Percentiles rank a stretch among this genome's conserved stretches.
Evolutionary conservation across 53 echinoderm and acorn worm species (phyloP).

Genomic region (Stichopus horrens): DNA sequence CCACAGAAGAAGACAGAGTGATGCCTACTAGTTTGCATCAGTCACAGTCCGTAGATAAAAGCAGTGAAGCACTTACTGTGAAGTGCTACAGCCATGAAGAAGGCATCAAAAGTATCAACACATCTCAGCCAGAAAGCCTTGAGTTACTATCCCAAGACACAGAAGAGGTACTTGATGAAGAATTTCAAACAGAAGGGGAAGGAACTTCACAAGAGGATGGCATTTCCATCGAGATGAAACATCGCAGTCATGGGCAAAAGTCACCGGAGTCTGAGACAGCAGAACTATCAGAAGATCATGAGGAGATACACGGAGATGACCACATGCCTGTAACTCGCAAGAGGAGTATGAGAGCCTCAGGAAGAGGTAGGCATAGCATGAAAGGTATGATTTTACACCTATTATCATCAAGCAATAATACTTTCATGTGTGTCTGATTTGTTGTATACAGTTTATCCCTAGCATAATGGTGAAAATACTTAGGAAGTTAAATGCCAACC

Average conservation of each 20-base stretch:
- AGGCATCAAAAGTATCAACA: background rate
- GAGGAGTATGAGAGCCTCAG: slow-evolving; percentile 59
- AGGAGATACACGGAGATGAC: slow-evolving; percentile 26
- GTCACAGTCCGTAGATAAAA: background rate
- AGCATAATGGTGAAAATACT: too few species aligned
- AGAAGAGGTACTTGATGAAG: slow-evolving; percentile 25
- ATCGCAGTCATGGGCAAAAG: slow-evolving; percentile 36
- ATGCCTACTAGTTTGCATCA: background rate
- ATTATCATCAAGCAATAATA: too few species aligned
- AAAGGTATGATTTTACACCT: too few species aligned
- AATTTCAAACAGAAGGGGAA: slow-evolving; percentile 48
- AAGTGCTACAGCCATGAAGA: background rate
- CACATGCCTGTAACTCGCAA: slow-evolving; percentile 48
- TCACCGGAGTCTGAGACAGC: slow-evolving; percentile 41
- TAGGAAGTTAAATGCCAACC: too few species aligned
- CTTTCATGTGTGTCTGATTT: too few species aligned
- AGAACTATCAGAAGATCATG: slow-evolving; percentile 38
- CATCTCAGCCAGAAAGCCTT: slow-evolving; percentile 2
- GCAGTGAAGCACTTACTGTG: background rate
- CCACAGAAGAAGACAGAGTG: background rate
- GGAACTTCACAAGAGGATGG: slow-evolving; percentile 49
- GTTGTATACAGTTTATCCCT: too few species aligned
- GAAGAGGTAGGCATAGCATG: slow-evolving; percentile 44
- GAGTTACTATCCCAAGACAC: background rate
- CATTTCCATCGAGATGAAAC: slow-evolving; percentile 43